Percentiles rank a stretch among this genome's conserved stretches.
phyloP scores from a whole-genome alignment of 2,888 invertebrate genomes.

The Cataglyphis rosenhaueri region DNA sequence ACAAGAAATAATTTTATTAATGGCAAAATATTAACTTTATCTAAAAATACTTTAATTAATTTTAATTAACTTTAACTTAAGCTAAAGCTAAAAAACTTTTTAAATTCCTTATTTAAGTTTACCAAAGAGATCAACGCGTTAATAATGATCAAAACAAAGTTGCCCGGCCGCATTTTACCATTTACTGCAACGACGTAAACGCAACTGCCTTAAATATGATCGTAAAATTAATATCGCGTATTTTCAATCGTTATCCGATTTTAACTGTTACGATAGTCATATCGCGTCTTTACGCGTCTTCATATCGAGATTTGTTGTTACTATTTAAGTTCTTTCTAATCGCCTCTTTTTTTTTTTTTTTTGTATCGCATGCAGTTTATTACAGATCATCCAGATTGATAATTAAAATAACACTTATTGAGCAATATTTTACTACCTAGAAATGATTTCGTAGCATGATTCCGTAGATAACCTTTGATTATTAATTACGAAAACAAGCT shows the following conservation, averaged over 20 bases:
- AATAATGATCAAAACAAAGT: conserved; percentile 12
- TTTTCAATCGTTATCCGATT: not conserved
- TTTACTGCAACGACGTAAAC: not conserved
- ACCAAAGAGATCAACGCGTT: not conserved
- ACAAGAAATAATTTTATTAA: not conserved
- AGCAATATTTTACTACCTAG: not conserved
- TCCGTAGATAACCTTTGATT: not conserved
- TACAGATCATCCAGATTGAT: not conserved
- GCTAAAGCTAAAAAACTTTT: not conserved
- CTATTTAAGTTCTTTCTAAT: not conserved
- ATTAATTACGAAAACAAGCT: conserved; percentile 23
- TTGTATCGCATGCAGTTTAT: no score
- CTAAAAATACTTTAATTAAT: no score
- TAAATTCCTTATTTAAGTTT: conserved; percentile 9
- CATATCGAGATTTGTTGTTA: not conserved
- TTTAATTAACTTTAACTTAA: no score
- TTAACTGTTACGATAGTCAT: conserved; percentile 6
- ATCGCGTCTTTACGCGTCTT: conserved; percentile 16
- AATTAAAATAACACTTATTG: not conserved
- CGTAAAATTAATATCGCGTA: conserved; percentile 3
- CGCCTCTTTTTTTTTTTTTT: conserved; percentile 1
- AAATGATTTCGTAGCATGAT: not conserved
- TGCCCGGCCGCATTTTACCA: conserved; percentile 33
- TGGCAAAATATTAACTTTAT: not conserved
- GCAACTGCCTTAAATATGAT: conserved; percentile 38